Base-by-base conservation (phyloP, 2,888 invertebrate species). In the Autographa pulchrina region DNA sequence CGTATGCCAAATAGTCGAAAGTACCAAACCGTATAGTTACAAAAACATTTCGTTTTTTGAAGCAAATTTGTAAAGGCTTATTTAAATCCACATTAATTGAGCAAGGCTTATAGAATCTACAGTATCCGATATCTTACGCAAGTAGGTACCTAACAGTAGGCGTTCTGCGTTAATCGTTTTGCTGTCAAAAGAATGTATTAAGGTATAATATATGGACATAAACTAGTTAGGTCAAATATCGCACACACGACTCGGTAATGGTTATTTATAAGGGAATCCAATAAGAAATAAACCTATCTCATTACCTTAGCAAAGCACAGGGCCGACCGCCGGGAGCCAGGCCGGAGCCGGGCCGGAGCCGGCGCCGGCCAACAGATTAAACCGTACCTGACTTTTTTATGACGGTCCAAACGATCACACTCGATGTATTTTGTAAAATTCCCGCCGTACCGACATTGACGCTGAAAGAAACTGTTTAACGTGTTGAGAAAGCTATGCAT, bases 321-420 rank as follows among this genome's bases (percentile, higher is more conserved):
- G 38, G 16, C 16, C 16, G 48, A 16, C 43, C 43, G 16, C 48
- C 6, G 48, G 48, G 43, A 43, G 16, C 43, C 43, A 14, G 43
- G 59, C 43, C 14, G 43, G 62, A 18, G 35, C 56, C 43, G 11
- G 5, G 2, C n/a, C 25, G 63, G 54, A 62, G 18, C 52, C 59
- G 11, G 62, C 35, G 25, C 43, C 62, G 63, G 32, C 56, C 18
- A 54, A 59, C 62, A 61, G 67, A 77, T 81, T 80, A 72, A 72
- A 71, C 71, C 80, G 58, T 72, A 78, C 75, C 80, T 81, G 82
- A 52, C 68, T 66, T 65, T 48, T 81, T 80, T 80, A 80, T 65
- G 80, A 82, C 72, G 80, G 79, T 75, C 75, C 59, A 9, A 54
- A 62, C 82, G 78, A 78, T 73, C 82, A 64, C 72, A 78, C 67